Evolutionary conservation across 2,113 vertebrate genomes (phyloP).

Genomic region (Solenodon paradoxus): DNA sequence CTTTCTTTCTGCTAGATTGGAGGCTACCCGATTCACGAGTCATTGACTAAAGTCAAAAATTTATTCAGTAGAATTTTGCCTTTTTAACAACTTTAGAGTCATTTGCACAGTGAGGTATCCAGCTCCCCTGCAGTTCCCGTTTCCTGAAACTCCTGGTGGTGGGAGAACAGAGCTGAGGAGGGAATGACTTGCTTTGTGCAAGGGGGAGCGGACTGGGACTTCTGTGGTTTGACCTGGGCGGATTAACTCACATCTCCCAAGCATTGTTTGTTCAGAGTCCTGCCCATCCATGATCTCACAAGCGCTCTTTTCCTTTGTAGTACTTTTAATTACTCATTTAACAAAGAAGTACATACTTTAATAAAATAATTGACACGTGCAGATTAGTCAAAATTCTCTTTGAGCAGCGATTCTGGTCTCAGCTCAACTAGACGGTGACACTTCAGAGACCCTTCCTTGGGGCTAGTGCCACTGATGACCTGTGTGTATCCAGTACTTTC

Average conservation of each 20-base stretch:
- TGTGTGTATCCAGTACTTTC: neutral
- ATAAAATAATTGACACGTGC: neutral
- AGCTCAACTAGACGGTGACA: too few species aligned
- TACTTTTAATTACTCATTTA: neutral
- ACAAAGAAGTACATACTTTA: neutral
- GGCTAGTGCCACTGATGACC: too few species aligned
- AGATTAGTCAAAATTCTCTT: neutral
- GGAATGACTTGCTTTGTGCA: neutral
- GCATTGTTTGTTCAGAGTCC: neutral
- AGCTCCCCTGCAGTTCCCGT: too few species aligned
- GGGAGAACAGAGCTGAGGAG: neutral
- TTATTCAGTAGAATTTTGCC: neutral
- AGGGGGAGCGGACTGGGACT: too few species aligned
- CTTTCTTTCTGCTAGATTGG: neutral
- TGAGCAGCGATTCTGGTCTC: neutral
- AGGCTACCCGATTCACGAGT: neutral
- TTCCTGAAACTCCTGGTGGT: neutral
- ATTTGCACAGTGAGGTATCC: neutral
- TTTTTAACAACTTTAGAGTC: neutral
- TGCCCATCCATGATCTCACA: neutral
- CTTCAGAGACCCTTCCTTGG: too few species aligned
- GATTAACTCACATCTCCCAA: neutral
- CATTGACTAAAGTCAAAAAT: neutral
- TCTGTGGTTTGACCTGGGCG: neutral
- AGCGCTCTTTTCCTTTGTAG: neutral